Evolutionary conservation across 2,888 invertebrate species (phyloP), one percentile per base, ranked within the genome.

Genomic region (Eumerus sabulonum): DNA sequence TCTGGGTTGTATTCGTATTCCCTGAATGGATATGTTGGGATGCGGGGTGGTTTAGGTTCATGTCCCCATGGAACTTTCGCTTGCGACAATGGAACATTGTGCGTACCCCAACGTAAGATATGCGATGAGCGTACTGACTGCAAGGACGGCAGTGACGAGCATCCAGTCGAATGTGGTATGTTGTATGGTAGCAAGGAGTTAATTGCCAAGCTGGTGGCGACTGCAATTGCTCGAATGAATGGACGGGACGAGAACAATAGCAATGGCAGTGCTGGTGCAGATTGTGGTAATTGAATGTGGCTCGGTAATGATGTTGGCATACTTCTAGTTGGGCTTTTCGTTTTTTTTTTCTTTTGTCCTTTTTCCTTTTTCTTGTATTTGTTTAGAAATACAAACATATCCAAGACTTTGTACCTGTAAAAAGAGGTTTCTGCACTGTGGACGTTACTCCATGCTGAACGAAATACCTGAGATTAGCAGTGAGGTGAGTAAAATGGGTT

Each of bases 31-130:
- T 57, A 16, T 18, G 5, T 35, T 2, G 27, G 77, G 40, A 35
- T 57, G 18, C 35, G 5, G 38, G 27, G 27, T 40, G 40, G 12
- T 42, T 54, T 84, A 91, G 91, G 90, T 82, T 85, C 88, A 44
- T 91, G 91, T 84, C 90, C 91, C 86, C 87, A 84, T 87, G 91
- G 91, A 82, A 90, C 90, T 51, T 91, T 91, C 84, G 86, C 89
- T 48, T 92, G 92, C 83, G 86, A 87, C 74, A 90, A 90, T 84
- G 90, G 89, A 59, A 87, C 89, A 7, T 83, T 87, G 67, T 92
- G 92, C 84, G 88, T 92, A 66, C 90, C 90, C 9, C 91, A 91
- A 85, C 88, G 90, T 74, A 88, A 89, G 76, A 90, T 91, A 86
- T 92, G 92, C 85, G 90, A 92, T 84, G 86, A 87, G 9, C 84